Evolutionary conservation across 2,888 invertebrate genomes (phyloP), one percentile per base, ranked within the genome.

Genomic region (Ichneumoninae sp.): DNA sequence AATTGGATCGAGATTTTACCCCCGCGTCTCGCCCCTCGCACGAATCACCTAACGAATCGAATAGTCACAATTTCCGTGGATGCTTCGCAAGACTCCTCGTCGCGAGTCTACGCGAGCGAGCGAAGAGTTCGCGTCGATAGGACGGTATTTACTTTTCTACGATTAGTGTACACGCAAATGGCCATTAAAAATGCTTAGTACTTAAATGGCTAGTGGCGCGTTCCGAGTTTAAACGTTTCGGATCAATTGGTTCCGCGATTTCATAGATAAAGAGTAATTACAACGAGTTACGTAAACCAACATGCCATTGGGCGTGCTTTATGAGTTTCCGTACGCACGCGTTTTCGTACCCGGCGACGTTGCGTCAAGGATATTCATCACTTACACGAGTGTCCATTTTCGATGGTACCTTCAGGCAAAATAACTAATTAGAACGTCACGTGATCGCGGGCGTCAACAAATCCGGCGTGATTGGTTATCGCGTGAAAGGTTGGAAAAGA

Each of bases 401-500:
- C n/a, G 66, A 66, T 40, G 22, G 66, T 52, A 76, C 26, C 36
- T 50, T 5, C 26, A 54, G 36, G 72, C 52, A 13, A 52, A 65
- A 57, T 22, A 50, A 79, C 86, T 86, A 86, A 87, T 89, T 89
- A 87, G 80, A 72, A 71, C 65, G 75, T 85, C 65, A 85, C 78
- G 70, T 62, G 16, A 87, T 83, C 82, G 85, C 66, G 84, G 62
- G 84, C 87, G 86, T 87, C 86, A 84, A 88, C 88, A 87, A 91
- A 89, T 90, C 85, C 89, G 87, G 86, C 87, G 81, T 86, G 88
- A 90, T 90, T 87, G 89, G 89, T 84, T 75, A 82, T 89, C 88
- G 90, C 90, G 90, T 89, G 88, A 88, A 88, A 89, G 90, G 87
- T 89, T 88, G 88, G 86, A 70, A 26, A 79, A 76, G 82, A 87